These are phyloP conservation scores for Drosophila hydei DNA, from an alignment of 1,140 invertebrate species.

Conservation along the genomic window DNA sequence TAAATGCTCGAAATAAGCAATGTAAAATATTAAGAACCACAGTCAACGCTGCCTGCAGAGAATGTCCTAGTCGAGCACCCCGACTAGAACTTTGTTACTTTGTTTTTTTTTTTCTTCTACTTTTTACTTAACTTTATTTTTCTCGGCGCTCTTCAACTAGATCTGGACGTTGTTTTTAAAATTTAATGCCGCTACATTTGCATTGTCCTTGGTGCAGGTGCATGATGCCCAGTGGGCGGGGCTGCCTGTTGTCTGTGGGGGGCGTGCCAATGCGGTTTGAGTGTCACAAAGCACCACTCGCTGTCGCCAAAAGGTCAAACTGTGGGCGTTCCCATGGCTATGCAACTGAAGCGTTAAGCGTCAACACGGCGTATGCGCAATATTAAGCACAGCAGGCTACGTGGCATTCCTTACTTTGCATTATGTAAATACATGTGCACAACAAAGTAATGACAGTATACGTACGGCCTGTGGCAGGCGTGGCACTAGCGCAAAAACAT, in stretches of 20 bases:
- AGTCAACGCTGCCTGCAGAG: too few relatives aligned
- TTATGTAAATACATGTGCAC: slow-evolving; percentile 34
- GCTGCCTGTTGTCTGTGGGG: slow-evolving; percentile 22
- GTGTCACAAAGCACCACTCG: slow-evolving; percentile 23
- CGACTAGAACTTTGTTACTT: too few relatives aligned
- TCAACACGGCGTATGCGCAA: slow-evolving; percentile 36
- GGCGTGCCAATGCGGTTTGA: slow-evolving; percentile 37
- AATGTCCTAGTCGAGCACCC: too few relatives aligned
- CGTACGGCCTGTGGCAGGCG: neutral
- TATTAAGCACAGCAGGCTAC: slow-evolving; percentile 18
- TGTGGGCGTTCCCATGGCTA: slow-evolving; percentile 26
- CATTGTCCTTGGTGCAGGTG: slow-evolving; percentile 30
- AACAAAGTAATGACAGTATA: slow-evolving; percentile 17
- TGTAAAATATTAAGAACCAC: too few relatives aligned
- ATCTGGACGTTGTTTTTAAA: slow-evolving; percentile 17
- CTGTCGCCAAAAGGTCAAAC: slow-evolving; percentile 27
- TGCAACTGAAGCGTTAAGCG: slow-evolving; percentile 31
- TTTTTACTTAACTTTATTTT: slow-evolving; percentile 19
- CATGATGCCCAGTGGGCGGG: slow-evolving; percentile 16
- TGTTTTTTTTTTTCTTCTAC: neutral
- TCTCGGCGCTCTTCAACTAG: slow-evolving; percentile 4
- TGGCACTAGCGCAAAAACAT: neutral
- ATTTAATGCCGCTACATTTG: slow-evolving; percentile 66
- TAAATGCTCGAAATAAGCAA: too few relatives aligned
- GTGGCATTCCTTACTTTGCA: slow-evolving; percentile 19